phyloP scores from a whole-genome alignment of 2,113 vertebrate species.

The human region DNA sequence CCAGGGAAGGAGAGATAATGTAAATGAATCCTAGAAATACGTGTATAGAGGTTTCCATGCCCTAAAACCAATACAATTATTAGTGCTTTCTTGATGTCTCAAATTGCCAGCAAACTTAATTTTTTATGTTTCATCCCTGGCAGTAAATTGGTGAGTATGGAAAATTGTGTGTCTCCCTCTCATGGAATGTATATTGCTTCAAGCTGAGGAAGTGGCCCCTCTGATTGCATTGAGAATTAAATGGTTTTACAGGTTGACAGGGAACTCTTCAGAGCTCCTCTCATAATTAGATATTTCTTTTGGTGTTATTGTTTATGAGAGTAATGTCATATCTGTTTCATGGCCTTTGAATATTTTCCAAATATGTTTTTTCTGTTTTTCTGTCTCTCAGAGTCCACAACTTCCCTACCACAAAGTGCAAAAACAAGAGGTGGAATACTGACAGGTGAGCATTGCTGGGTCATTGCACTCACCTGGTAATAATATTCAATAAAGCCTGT shows the following conservation, averaged over 20 bases:
- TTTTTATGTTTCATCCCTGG: too few relatives aligned
- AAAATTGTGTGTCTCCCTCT: too few relatives aligned
- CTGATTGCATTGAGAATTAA: background rate
- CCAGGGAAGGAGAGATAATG: background rate
- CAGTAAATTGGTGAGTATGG: background rate
- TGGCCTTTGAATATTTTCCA: background rate
- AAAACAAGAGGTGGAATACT: background rate
- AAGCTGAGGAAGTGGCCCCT: background rate
- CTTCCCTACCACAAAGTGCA: background rate
- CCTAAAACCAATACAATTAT: background rate
- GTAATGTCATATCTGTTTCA: rapidly evolving
- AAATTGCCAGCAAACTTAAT: background rate
- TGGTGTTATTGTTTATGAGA: background rate
- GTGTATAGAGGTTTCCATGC: too few relatives aligned
- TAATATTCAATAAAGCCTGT: background rate
- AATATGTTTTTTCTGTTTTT: background rate
- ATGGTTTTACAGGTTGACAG: background rate
- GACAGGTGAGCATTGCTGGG: background rate
- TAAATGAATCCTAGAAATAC: background rate
- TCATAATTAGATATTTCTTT: background rate
- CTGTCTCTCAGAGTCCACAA: background rate
- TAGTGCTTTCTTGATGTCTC: background rate
- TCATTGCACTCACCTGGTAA: background rate
- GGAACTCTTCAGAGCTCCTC: background rate
- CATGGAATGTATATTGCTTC: background rate